These are phyloP conservation scores for Eulemur albifrons DNA, from an alignment of 2,797 vertebrate genomes.

Conservation along the genomic window DNA sequence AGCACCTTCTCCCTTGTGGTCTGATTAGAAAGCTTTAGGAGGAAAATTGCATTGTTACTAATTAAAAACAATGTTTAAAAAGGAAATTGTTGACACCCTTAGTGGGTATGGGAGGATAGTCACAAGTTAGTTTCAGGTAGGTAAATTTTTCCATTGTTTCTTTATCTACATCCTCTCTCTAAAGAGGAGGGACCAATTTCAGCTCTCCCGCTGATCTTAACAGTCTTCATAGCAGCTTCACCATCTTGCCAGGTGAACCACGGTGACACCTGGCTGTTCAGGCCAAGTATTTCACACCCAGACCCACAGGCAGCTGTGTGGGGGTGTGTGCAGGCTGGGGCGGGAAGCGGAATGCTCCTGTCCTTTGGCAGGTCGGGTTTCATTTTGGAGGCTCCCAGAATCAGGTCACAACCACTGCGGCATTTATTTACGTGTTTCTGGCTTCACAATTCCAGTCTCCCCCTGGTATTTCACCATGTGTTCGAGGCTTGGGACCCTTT, in stretches of 20 bases:
- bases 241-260: background rate
- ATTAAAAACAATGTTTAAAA: constrained; percentile 42
- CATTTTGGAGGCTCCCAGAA: background rate
- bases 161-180: constrained; percentile 60
- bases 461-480: background rate
- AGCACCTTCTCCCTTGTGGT: background rate
- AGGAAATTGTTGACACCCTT: background rate
- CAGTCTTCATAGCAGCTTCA: background rate
- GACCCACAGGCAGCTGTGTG: background rate
- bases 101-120: constrained; percentile 57
- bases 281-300: constrained; percentile 13
- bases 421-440: background rate
- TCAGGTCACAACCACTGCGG: background rate
- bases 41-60: constrained; percentile 49
- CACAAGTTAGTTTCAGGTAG: constrained; percentile 48
- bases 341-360: accelerated
- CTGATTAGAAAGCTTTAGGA: constrained; percentile 58
- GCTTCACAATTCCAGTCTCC: background rate
- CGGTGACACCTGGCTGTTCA: background rate
- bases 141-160: constrained; percentile 53
- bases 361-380: constrained; percentile 13
- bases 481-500: background rate
- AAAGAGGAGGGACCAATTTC: background rate
- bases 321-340: background rate
- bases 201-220: background rate